A percentile compares a stretch with the other conserved stretches of the same genome.
phyloP scores from a whole-genome alignment of 2,888 invertebrate species.

The Andrena hattorfiana region DNA sequence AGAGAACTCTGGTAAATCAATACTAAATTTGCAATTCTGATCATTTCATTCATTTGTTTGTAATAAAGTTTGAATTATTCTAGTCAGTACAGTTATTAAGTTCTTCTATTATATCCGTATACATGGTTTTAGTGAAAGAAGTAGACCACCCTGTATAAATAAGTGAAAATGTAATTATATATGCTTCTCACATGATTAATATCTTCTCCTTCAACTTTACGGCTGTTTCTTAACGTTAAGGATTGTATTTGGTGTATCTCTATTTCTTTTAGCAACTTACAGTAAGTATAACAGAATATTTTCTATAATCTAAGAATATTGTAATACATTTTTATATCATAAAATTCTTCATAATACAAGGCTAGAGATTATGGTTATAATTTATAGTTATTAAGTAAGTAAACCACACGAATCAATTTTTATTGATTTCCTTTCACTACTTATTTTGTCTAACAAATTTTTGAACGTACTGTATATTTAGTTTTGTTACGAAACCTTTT shows the following conservation, averaged over 20 bases:
- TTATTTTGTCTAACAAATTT: not conserved
- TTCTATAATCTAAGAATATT: slow-evolving; percentile 1
- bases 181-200: slow-evolving; percentile 20
- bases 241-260: slow-evolving; percentile 44
- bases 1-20: not conserved
- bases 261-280: slow-evolving; percentile 32
- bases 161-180: slow-evolving; percentile 32
- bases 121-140: slow-evolving; percentile 13
- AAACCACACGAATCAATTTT: not conserved
- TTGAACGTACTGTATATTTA: not conserved
- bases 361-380: not conserved
- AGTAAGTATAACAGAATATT: slow-evolving; percentile 47
- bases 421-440: not conserved
- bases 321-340: slow-evolving; percentile 6
- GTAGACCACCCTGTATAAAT: slow-evolving; percentile 58
- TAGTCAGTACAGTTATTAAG: not conserved
- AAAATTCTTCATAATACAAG: slow-evolving; percentile 1
- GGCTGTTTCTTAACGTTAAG: slow-evolving; percentile 18
- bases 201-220: slow-evolving; percentile 18
- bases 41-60: slow-evolving; percentile 14
- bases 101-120: not conserved
- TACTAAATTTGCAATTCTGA: not conserved
- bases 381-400: slow-evolving; percentile 21
- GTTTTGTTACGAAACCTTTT: not conserved
- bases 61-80: not conserved